Evolutionary conservation across 1,140 invertebrate genomes (phyloP), one percentile per base, ranked within the genome.

Genomic region (Drosophila trapezifrons): DNA sequence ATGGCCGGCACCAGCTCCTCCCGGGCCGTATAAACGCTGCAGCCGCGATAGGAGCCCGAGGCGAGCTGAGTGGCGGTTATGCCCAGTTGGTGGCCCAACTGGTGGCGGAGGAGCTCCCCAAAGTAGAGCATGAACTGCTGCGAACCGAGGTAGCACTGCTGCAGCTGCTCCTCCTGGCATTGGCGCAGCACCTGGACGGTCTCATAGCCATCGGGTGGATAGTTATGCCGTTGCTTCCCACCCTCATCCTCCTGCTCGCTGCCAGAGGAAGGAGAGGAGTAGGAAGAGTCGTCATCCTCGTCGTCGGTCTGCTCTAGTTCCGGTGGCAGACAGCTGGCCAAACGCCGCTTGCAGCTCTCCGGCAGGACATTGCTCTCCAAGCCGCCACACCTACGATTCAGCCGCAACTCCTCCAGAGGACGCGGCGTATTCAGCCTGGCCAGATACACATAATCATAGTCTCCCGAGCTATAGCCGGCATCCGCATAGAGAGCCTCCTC

Each of bases 1-100:
- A 96, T 90, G n/a, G 94, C 93, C 6, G 95, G 95, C 65, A 94
- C 93, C 1, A 95, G 92, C 91, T 95, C 94, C 81, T 93, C 95
- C 4, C 93, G 91, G 1, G 94, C 92, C 18, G 94, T 94, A 62
- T 94, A 94, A 32, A 95, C 93, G 52, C 94, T 93, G 13, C 94
- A 93, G 2, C 94, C 94, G 40, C 94, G 92, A 29, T 93, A 93
- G 66, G 93, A 92, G 12, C 93, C 93, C 18, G 92, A 86, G 1
- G 90, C 79, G 2, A 95, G 78, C 10, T 93, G 89, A 4, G 93
- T 92, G 4, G 82, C 64, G 1, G 93, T 81, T 12, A 95, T 93
- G 15, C 93, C 93, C 42, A 96, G 74, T 20, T 92, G 85, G 0
- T 91, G 71, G 0, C 93, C 94, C 45, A 95, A 81, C 22, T 93